Base-by-base conservation (phyloP, 2,888 invertebrate species). In the Rotaria macrura region DNA sequence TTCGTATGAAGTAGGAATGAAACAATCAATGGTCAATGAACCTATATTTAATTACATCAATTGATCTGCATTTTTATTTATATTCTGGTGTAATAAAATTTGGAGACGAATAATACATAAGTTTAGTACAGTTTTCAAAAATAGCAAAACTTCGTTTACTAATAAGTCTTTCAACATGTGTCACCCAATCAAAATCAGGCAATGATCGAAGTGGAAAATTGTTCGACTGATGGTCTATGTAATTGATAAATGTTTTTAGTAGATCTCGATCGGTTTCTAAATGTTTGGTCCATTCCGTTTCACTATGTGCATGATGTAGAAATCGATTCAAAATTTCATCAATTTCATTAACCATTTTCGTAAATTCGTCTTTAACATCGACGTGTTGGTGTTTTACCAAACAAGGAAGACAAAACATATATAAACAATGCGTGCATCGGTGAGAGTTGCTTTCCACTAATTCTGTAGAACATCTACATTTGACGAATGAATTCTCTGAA, bases 1-100 rank as follows among this genome's bases (percentile, higher is more conserved):
- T 25, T 89, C 89, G 84, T 89, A 89, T 85, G 90, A 90, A 86
- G 88, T 47, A 9, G 87, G 87, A 54, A 89, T 88, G 89, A 88
- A 87, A 72, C 85, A 86, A n/a, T 85, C 85, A n/a, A 72, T 85
- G 55, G 54, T 86, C 23, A 74, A 74, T 74, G 86, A 86, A 34
- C 84, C 84, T 9, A 74, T 34, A 14, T 86, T 86, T 55, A 86
- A 72, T n/a, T 84, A 86, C n/a, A 34, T 65, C 20, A 0, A 65
- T 34, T 65, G 34, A 65, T 65, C 0, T 54, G 25, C 23, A 4
- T 43, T 5, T 5, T 7, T 43, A 10, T 43, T 43, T 43, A 43
- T 43, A 7, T 43, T 43, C 2, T 54, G n/a, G 10, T 29, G n/a
- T n/a, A 57, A n/a, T 57, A 57, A 57, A 57, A 29, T n/a, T n/a